Evolutionary conservation across 2,888 invertebrate genomes (phyloP), one percentile per base, ranked within the genome.

Genomic region (Stenolophus ochropezus): DNA sequence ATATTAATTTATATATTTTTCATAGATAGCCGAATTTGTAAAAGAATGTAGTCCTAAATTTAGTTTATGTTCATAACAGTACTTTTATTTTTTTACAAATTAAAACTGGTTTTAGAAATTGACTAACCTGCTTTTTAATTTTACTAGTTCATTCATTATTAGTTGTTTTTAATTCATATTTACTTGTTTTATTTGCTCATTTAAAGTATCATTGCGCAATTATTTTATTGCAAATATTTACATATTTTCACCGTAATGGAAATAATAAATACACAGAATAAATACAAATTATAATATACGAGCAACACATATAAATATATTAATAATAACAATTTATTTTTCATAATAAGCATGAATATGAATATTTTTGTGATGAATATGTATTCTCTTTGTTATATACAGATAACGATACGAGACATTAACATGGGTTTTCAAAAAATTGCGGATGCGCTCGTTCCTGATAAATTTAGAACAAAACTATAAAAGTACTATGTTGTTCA

Each of bases 51-150:
- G 25, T 21, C 18, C 6, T 25, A 21, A 14, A 61, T 25, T 61
- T n/a, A n/a, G 14, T 4, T 14, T 25, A 23, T 6, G 21, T 18
- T 56, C 8, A 21, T 56, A 56, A 56, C 56, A 56, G 56, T 21
- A 56, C 18, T 56, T 42, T 42, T 33, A 33, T 6, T 61, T 61
- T 61, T 61, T n/a, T 25, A 14, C 11, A 61, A 25, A 61, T 14
- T 16, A 16, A 51, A 61, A 61, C 61, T 61, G 61, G 61, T 61
- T 61, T 25, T 61, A 61, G 23, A 21, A 16, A 51, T 16, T 51
- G 11, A 51, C 11, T 14, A 61, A 42, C 33, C n/a, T 61, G n/a
- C 14, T 61, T 4, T 33, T 5, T 18, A 20, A 4, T 53, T 53
- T 53, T n/a, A 53, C 33, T 33, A 11, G 33, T 42, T 42, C 33